Base-by-base conservation (phyloP, 2,797 vertebrate species). In the Eupleurogrammus muticus region DNA sequence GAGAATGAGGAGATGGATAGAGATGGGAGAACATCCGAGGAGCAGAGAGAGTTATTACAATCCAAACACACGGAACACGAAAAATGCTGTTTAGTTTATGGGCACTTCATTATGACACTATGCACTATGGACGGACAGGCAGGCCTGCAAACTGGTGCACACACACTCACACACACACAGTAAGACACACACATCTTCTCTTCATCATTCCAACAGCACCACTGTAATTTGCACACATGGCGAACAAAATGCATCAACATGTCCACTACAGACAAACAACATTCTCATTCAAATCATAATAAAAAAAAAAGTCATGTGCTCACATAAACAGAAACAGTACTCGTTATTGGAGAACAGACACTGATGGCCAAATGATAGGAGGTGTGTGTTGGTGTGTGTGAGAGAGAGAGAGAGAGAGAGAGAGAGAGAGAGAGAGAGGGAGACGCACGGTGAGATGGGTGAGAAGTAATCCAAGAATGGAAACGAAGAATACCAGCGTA, bases 311-410 rank as follows among this genome's bases (percentile, higher is more conserved):
- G 57, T 80, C 51, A 85, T 85, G 82, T 85, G 88, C 92, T 93
- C 88, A 93, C 92, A 93, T 82, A 92, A 87, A 91, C 92, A 93
- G 81, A 93, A 91, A 92, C 91, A 93, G 84, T 91, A 92, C 75
- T 93, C 85, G 9, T 86, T 88, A 64, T 90, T 75, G 28, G 92
- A 91, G 81, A 87, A 91, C 78, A 91, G 70, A 89, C 86, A 92
- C 91, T 93, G 89, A 89, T 89, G 87, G 67, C 42, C 75, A 46
- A 82, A 89, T 82, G 90, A 86, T 50, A 85, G 70, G 73, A 83
- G 66, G 80, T 75, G 76, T 80, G 79, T 73, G 67, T 80, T n/a
- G n/a, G n/a, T n/a, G n/a, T n/a, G n/a, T n/a, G n/a, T n/a, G 47
- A 54, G 66, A 70, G 60, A 75, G 67, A 73, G 66, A 83, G 70